A percentile compares a stretch with the other conserved stretches of the same genome.
Conservation (phyloP, 1,140 invertebrate genomes). For the Pogonomyrmex barbatus region DNA sequence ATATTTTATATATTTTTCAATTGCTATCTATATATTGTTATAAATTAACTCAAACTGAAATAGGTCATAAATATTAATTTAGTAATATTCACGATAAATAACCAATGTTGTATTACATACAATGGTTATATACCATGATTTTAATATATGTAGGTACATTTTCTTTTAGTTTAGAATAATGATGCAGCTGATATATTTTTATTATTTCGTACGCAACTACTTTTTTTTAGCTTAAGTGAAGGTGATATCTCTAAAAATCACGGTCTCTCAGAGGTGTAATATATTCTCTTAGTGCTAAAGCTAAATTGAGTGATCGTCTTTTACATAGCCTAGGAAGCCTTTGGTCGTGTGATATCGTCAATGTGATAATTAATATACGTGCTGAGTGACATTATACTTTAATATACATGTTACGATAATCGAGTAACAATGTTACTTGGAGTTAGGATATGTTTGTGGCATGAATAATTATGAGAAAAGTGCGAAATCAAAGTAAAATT, state of each 20-base stretch:
- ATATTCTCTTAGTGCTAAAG: slow-evolving; percentile 24
- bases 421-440: slow-evolving; percentile 42
- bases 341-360: slow-evolving; percentile 28
- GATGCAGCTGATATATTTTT: slow-evolving; percentile 38
- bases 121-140: slow-evolving; percentile 7
- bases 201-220: slow-evolving; percentile 10
- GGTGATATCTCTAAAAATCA: slow-evolving; percentile 16
- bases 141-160: slow-evolving; percentile 9
- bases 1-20: slow-evolving; percentile 11
- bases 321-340: neutral
- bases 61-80: slow-evolving; percentile 21
- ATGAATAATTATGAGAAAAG: slow-evolving; percentile 33
- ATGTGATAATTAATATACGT: slow-evolving; percentile 48
- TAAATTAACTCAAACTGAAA: slow-evolving; percentile 7
- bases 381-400: slow-evolving; percentile 41
- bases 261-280: slow-evolving; percentile 10
- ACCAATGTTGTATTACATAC: slow-evolving; percentile 10
- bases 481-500: slow-evolving; percentile 33
- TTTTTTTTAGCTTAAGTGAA: slow-evolving; percentile 41
- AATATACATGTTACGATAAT: slow-evolving; percentile 23
- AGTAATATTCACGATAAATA: slow-evolving; percentile 34
- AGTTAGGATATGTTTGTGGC: slow-evolving; percentile 45
- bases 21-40: slow-evolving; percentile 3
- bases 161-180: slow-evolving; percentile 28
- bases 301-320: neutral